Evolutionary conservation across 2,113 vertebrate species (phyloP), one percentile per base, ranked within the genome.

Genomic region (Columbina picui): DNA sequence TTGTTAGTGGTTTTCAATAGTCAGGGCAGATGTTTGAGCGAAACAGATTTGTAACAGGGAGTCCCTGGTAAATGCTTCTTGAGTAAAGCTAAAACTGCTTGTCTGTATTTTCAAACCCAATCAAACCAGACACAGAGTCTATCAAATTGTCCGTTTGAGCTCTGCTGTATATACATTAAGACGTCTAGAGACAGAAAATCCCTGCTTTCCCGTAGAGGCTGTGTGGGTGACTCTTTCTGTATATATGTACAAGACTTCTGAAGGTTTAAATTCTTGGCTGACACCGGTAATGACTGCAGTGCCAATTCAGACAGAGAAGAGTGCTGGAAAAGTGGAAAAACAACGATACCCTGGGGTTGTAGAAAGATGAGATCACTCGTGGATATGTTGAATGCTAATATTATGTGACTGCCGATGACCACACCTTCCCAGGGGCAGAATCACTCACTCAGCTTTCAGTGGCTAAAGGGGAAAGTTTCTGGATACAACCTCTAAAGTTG

Each of bases 391-490:
- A 96, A 91, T 86, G 49, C 57, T 94, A 77, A 85, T 86, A 81
- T 84, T 93, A 78, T 78, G 64, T 91, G 91, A 83, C 59, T 93
- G 75, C 25, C 3, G 43, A 93, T 95, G 94, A 87, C 90, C 90
- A 95, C 90, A 89, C 86, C 91, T 96, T 96, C 91, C 94, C 73
- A 77, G 61, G 64, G 85, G 93, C 76, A 90, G 69, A 95, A 93
- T 93, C 83, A 76, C n/a, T 90, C 12, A 6, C 59, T 91, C 50
- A 61, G 56, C 59, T 90, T 80, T 81, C 69, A 84, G 84, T 69
- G 69, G 74, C 79, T 83, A 43, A 82, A 80, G 39, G 57, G 73
- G 56, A 79, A 89, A 55, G 41, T 81, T 92, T 92, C 83, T 91
- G 84, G 59, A 85, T 80, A 38, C 50, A 91, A 8, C 68, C 63